Conservation (phyloP, 2,113 vertebrate genomes). For the Tupaia chinensis region DNA sequence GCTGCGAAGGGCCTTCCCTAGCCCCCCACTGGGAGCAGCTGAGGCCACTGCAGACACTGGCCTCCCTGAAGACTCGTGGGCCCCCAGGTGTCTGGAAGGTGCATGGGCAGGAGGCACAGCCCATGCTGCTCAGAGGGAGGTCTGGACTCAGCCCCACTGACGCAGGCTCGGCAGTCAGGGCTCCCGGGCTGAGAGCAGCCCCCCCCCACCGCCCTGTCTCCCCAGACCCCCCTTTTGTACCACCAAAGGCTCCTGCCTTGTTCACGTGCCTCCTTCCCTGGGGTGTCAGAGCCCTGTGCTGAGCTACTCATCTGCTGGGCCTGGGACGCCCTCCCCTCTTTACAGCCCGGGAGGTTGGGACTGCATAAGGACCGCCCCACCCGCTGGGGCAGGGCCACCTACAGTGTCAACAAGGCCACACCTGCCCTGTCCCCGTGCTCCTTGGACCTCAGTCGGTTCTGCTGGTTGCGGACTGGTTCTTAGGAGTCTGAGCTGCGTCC, state of each 20-base stretch:
- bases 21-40: neutral
- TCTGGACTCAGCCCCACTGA: neutral
- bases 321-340: neutral
- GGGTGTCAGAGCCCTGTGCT: neutral
- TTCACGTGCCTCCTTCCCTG: neutral
- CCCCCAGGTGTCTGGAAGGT: rapidly evolving
- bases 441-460: neutral
- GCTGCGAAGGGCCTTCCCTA: neutral
- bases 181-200: neutral
- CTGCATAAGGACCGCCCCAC: neutral
- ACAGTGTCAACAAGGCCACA: rapidly evolving
- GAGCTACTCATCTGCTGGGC: neutral
- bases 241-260: neutral
- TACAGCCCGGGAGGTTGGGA: neutral
- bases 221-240: neutral
- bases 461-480: too few species aligned
- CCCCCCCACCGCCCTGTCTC: neutral
- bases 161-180: neutral
- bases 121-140: neutral
- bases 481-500: neutral
- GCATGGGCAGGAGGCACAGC: neutral
- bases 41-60: neutral
- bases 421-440: neutral
- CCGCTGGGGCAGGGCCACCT: neutral
- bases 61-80: neutral